phyloP scores from a whole-genome alignment of 2,888 invertebrate species.

The Archips xylosteana region DNA sequence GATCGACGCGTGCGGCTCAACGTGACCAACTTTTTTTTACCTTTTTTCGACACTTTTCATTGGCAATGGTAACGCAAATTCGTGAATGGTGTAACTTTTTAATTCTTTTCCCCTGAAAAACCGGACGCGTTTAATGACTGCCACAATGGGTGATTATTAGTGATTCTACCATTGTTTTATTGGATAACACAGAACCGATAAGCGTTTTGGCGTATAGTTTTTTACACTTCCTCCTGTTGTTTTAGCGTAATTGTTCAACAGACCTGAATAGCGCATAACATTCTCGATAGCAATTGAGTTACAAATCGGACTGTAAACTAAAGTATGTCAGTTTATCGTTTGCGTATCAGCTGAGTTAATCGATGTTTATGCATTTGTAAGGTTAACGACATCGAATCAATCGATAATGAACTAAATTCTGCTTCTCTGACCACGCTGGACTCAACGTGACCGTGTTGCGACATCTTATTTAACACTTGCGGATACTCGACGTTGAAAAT shows the following conservation, averaged over 20 bases:
- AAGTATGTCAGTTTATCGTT: slow-evolving; percentile 26
- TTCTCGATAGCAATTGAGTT: slow-evolving; percentile 6
- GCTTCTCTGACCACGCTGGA: slow-evolving; percentile 53
- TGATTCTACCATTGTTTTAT: slow-evolving; percentile 77
- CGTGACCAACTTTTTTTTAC: slow-evolving; percentile 64
- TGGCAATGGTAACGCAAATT: slow-evolving; percentile 47
- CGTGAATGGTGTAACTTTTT: slow-evolving; percentile 58
- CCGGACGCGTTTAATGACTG: slow-evolving; percentile 56
- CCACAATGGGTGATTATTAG: slow-evolving; percentile 71
- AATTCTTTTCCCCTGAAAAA: slow-evolving; percentile 61
- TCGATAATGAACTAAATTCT: slow-evolving; percentile 49
- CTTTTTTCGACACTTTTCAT: slow-evolving; percentile 48
- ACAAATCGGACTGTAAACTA: slow-evolving; percentile 4
- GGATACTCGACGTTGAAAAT: slow-evolving; percentile 26
- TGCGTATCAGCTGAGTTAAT: slow-evolving; percentile 41
- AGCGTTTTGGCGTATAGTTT: slow-evolving; percentile 59
- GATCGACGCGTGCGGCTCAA: slow-evolving; percentile 62
- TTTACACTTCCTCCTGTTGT: slow-evolving; percentile 73
- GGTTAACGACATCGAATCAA: slow-evolving; percentile 54
- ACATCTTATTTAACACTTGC: slow-evolving; percentile 51
- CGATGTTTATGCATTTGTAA: slow-evolving; percentile 49
- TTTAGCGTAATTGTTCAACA: slow-evolving; percentile 55
- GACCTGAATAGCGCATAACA: slow-evolving; percentile 24
- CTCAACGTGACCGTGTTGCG: slow-evolving; percentile 63
- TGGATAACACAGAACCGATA: slow-evolving; percentile 66